Conservation (phyloP, 2,113 vertebrate genomes). For the Shinisaurus crocodilurus region DNA sequence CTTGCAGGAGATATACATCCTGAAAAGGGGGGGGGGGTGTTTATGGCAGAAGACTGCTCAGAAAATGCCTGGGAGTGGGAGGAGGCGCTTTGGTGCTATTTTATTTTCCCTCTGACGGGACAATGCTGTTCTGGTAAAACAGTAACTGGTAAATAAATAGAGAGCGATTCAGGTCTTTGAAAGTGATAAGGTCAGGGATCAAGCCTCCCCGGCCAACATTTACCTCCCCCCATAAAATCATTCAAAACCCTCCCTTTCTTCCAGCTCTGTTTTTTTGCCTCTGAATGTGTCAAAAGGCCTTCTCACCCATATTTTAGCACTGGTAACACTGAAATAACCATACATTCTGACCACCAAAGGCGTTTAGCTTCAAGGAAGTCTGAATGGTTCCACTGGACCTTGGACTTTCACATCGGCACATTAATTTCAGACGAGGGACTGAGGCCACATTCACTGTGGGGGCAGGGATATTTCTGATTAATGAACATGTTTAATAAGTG, state of each 20-base stretch:
- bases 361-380: background rate
- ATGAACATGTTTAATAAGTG: background rate
- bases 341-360: background rate
- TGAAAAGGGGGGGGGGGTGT: background rate
- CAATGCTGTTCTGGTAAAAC: conserved; percentile 10
- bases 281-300: background rate
- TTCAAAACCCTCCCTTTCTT: background rate
- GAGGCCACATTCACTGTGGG: background rate
- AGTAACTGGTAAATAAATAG: conserved; percentile 20
- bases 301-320: background rate
- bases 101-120: background rate
- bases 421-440: background rate
- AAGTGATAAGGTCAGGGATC: conserved; percentile 2
- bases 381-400: background rate
- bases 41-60: background rate
- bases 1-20: background rate
- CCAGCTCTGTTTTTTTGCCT: background rate
- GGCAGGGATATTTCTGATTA: background rate
- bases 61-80: background rate
- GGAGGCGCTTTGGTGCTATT: background rate
- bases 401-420: background rate
- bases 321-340: background rate
- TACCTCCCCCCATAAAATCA: background rate
- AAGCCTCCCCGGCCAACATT: background rate
- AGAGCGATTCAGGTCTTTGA: conserved; percentile 9